A percentile compares a stretch with the other conserved stretches of the same genome.
Evolutionary conservation across 2,797 vertebrate genomes (phyloP).

Genomic region (Sciaenops ocellatus): DNA sequence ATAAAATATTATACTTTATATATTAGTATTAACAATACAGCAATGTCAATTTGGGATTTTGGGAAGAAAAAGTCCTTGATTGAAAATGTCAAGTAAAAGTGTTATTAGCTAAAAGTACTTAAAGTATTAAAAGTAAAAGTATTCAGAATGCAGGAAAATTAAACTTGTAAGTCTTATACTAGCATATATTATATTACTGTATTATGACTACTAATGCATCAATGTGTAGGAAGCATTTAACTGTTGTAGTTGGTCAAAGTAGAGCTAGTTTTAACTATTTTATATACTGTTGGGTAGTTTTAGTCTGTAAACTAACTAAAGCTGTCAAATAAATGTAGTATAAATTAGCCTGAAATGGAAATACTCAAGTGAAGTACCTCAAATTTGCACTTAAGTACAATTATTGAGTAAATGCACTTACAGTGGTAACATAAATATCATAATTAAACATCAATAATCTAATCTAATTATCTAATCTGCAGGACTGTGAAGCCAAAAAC

Average conservation of each 20-base stretch:
- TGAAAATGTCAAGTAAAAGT: slow-evolving; percentile 1
- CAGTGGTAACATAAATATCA: not conserved
- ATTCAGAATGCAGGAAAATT: not conserved
- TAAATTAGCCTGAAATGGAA: not conserved
- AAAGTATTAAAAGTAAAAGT: not conserved
- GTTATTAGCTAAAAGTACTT: not conserved
- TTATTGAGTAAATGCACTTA: not conserved
- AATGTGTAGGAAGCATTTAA: not conserved
- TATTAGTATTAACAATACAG: not conserved
- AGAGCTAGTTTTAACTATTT: not conserved
- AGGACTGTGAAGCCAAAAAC: not conserved
- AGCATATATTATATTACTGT: not conserved
- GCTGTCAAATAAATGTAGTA: not conserved
- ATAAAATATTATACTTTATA: not conserved
- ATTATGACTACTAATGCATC: not conserved
- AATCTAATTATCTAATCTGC: not conserved
- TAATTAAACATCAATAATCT: not conserved
- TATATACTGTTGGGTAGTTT: not conserved
- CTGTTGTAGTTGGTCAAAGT: not conserved
- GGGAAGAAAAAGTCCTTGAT: not conserved
- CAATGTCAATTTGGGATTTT: not conserved
- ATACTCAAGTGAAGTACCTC: not conserved
- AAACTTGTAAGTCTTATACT: not conserved
- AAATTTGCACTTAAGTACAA: not conserved
- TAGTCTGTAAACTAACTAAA: not conserved